Evolutionary conservation across 2,888 invertebrate species (phyloP), one percentile per base, ranked within the genome.

Genomic region (Esperia sulphurella): DNA sequence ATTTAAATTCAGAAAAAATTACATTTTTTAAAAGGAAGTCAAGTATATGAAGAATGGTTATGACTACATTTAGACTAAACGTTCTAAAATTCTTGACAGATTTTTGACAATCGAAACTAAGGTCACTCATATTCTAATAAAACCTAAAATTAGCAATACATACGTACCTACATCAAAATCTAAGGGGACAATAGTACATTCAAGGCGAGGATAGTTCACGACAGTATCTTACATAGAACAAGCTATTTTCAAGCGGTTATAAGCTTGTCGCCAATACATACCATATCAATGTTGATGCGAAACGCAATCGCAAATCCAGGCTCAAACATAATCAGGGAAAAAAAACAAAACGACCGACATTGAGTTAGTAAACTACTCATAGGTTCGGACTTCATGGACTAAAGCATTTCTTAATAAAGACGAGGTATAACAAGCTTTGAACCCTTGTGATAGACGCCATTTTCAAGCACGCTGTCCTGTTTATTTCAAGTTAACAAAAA

Each of bases 251-350:
- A 41, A 12, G 38, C 39, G 21, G 13, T 14, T n/a, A 14, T 3
- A 21, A 21, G 13, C 39, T 14, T 31, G 31, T 52, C 50, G 50
- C 54, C 52, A 47, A 63, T 80, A 81, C 81, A 72, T 81, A 83
- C 82, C 83, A 71, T 49, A 49, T 56, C 48, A 47, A 48, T 49
- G 63, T 56, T 63, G 69, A 65, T 65, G 74, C 70, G 59, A 53
- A 70, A 72, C 63, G 67, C 68, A 72, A 68, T 68, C 63, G 68
- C 70, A 74, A 66, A 67, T 79, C 80, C 79, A 74, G 75, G 72
- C 76, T 75, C 76, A 83, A 77, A 79, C 68, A 72, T 71, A 78
- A 73, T 30, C 28, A 28, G 31, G 29, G 29, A 43, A 43, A 46
- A 14, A 50, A 45, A 39, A 38, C 8, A 38, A 38, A 35, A 43